phyloP scores from a whole-genome alignment of 1,140 invertebrate species.

The Littorina saxatilis region DNA sequence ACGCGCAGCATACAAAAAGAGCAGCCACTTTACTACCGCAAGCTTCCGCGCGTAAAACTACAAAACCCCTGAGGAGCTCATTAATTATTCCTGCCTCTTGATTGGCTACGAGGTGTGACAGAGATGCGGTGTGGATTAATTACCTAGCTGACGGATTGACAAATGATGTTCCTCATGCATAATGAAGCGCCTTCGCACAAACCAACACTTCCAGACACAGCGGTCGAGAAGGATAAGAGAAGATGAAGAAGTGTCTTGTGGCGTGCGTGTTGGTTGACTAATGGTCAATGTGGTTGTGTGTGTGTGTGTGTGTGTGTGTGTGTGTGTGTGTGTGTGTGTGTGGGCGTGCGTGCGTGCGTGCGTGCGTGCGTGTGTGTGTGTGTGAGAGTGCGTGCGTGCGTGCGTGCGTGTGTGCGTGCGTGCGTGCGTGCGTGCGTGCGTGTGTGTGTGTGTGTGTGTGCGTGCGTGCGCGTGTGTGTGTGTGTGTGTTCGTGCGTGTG shows the following conservation, averaged over 20 bases:
- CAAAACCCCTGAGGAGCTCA: conserved; percentile 4
- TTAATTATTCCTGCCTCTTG: conserved; percentile 27
- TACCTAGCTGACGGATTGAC: conserved; percentile 1
- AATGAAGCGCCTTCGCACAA: background rate
- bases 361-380: conserved; percentile 30
- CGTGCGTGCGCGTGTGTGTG: conserved; percentile 22
- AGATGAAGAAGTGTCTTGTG: too few species aligned
- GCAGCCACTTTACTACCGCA: background rate
- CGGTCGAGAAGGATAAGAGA: conserved; percentile 9
- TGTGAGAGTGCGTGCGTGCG: conserved; percentile 1
- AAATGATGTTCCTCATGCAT: conserved; percentile 21
- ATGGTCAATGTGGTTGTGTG: background rate
- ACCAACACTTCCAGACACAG: too few species aligned
- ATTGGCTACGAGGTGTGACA: background rate
- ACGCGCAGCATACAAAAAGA: background rate
- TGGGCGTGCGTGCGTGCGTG: conserved; percentile 21
- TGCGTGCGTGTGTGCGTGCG: conserved; percentile 7
- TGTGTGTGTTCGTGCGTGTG: conserved; percentile 5
- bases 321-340: conserved; percentile 28
- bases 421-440: conserved; percentile 14
- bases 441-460: conserved; percentile 22
- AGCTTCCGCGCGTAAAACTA: background rate
- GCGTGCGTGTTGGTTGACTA: too few species aligned
- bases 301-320: background rate
- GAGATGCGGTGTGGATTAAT: conserved; percentile 31